Evolutionary conservation across 2,797 vertebrate genomes (phyloP).

Genomic region (Lagodon rhomboides): DNA sequence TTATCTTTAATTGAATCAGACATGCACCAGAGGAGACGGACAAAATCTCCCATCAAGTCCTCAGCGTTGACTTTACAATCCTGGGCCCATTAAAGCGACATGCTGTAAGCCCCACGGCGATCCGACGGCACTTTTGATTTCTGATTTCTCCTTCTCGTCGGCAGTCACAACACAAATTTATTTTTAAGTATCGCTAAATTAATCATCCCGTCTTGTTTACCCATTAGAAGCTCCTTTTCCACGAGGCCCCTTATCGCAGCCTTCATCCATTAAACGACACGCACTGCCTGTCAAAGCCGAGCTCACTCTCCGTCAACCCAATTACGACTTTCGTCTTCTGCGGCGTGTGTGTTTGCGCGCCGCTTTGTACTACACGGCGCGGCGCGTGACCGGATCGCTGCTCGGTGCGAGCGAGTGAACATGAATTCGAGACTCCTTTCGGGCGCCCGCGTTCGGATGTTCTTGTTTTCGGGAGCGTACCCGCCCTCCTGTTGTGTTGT

Average conservation of each 20-base stretch:
- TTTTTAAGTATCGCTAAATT: slow-evolving; percentile 51
- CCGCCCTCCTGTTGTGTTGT: slow-evolving; percentile 8
- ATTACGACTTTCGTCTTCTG: slow-evolving; percentile 25
- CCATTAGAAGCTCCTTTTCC: slow-evolving; percentile 58
- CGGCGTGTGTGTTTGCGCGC: slow-evolving; percentile 20
- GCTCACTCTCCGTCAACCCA: slow-evolving; percentile 39
- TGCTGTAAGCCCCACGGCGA: slow-evolving; percentile 17
- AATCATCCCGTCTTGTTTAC: slow-evolving; percentile 63
- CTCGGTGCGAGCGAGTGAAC: neutral
- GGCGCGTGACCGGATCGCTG: slow-evolving; percentile 2
- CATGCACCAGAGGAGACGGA: neutral
- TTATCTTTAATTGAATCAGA: neutral
- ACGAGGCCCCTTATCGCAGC: slow-evolving; percentile 54
- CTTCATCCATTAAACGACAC: slow-evolving; percentile 54
- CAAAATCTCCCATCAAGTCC: slow-evolving; percentile 3
- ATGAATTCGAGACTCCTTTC: slow-evolving; percentile 12
- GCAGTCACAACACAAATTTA: slow-evolving; percentile 36
- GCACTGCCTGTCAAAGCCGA: slow-evolving; percentile 34
- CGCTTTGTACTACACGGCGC: neutral
- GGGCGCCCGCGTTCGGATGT: neutral
- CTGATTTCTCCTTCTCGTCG: slow-evolving; percentile 23
- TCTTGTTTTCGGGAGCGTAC: slow-evolving; percentile 19
- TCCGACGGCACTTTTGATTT: slow-evolving; percentile 7
- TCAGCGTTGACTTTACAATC: slow-evolving; percentile 18
- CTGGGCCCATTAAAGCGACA: slow-evolving; percentile 28